Conservation (phyloP, 2,888 invertebrate genomes). For the Lottia scabra region DNA sequence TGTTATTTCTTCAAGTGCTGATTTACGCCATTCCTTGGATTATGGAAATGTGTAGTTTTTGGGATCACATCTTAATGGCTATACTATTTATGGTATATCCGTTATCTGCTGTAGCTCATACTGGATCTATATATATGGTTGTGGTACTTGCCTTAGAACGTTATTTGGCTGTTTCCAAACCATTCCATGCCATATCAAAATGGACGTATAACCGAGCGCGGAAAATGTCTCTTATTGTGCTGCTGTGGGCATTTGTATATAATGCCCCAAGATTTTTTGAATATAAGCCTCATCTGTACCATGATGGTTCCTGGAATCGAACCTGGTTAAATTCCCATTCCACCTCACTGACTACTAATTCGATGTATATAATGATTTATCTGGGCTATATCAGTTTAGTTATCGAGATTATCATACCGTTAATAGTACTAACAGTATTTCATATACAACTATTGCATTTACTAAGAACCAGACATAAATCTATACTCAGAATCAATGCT, state of each 20-base stretch:
- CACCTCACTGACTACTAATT: background rate
- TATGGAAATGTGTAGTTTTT: background rate
- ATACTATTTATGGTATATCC: background rate
- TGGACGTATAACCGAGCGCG: background rate
- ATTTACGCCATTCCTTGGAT: slow-evolving; percentile 1
- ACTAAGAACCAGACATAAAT: background rate
- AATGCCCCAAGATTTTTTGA: slow-evolving; percentile 6
- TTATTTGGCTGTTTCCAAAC: background rate
- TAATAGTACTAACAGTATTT: slow-evolving; percentile 8
- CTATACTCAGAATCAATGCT: background rate
- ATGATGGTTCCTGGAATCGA: background rate
- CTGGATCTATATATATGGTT: slow-evolving; percentile 5
- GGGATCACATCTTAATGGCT: background rate
- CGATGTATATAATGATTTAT: slow-evolving; percentile 5
- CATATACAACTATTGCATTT: background rate
- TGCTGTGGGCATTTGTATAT: slow-evolving; percentile 1
- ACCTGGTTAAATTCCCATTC: background rate
- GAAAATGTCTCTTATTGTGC: background rate
- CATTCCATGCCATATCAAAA: slow-evolving; percentile 7
- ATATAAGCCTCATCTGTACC: background rate
- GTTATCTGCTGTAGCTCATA: background rate
- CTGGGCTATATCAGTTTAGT: slow-evolving; percentile 8
- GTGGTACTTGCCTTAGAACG: slow-evolving; percentile 6
- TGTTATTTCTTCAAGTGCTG: background rate
- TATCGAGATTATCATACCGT: background rate